These are phyloP conservation scores for Ctenodactylus gundi DNA, from an alignment of 2,113 vertebrate species.

Conservation along the genomic window DNA sequence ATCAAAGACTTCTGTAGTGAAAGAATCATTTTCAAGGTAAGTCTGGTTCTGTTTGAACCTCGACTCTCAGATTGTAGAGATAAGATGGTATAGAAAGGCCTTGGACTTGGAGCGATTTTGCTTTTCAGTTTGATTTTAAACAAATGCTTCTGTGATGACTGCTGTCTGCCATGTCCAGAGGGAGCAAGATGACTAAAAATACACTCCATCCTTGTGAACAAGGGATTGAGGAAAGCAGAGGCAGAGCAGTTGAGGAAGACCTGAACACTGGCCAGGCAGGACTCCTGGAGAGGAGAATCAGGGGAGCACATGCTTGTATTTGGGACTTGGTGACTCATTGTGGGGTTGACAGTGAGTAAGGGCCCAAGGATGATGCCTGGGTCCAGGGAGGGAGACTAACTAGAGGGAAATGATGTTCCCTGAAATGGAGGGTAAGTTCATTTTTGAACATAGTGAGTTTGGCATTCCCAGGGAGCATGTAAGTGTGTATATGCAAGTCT, in stretches of 20 bases:
- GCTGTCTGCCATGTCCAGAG: neutral
- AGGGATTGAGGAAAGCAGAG: neutral
- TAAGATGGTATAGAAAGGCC: neutral
- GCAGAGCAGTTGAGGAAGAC: neutral
- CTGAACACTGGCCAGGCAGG: neutral
- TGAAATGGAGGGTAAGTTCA: neutral
- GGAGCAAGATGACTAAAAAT: neutral
- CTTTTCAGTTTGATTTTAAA: neutral
- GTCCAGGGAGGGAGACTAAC: neutral
- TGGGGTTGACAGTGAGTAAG: neutral
- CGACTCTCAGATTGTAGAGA: neutral
- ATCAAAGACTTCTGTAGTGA: neutral
- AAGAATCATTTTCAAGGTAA: neutral
- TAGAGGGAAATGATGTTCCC: neutral
- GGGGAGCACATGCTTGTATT: too few species aligned
- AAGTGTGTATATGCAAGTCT: neutral
- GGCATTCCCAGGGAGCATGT: neutral
- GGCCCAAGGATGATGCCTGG: neutral
- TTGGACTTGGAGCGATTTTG: neutral
- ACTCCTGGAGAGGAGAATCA: neutral
- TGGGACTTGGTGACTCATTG: neutral
- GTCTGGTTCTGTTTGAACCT: neutral
- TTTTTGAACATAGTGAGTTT: neutral
- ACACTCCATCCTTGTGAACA: neutral
- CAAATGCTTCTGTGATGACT: neutral